Evolutionary conservation across 1,140 invertebrate species (phyloP).

Genomic region (Diachasmimorpha longicaudata): DNA sequence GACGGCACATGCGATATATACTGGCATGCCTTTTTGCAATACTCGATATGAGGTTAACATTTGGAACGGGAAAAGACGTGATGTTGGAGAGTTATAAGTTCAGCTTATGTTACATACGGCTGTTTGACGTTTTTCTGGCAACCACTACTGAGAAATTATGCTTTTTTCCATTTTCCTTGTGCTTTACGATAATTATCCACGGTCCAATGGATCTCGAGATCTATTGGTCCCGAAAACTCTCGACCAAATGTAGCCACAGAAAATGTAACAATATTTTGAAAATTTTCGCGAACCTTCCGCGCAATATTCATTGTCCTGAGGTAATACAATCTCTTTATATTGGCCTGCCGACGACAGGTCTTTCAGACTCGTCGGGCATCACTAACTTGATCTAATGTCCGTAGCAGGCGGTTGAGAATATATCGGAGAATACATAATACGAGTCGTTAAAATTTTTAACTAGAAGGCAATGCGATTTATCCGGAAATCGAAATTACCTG

Average conservation of each 20-base stretch:
- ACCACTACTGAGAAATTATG: not conserved
- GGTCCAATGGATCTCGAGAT: not conserved
- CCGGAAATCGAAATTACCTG: not conserved
- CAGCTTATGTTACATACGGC: not conserved
- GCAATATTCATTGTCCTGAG: not conserved
- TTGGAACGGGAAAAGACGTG: not conserved
- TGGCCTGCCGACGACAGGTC: not conserved
- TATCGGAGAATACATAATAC: not conserved
- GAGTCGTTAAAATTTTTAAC: not conserved
- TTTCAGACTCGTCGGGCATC: not conserved
- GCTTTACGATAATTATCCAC: not conserved
- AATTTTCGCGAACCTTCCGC: too few species aligned
- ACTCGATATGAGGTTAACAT: constrained; percentile 5
- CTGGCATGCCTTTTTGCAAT: not conserved
- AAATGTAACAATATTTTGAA: too few species aligned
- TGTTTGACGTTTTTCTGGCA: not conserved
- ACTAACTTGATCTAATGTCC: not conserved
- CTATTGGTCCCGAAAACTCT: too few species aligned
- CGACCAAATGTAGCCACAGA: too few species aligned
- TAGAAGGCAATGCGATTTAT: not conserved
- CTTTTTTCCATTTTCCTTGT: not conserved
- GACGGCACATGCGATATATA: not conserved
- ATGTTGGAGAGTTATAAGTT: not conserved
- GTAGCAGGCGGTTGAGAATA: not conserved
- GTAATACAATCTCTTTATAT: not conserved